These are phyloP conservation scores for Microhierax caerulescens DNA, from an alignment of 2,797 vertebrate genomes.

Conservation along the genomic window DNA sequence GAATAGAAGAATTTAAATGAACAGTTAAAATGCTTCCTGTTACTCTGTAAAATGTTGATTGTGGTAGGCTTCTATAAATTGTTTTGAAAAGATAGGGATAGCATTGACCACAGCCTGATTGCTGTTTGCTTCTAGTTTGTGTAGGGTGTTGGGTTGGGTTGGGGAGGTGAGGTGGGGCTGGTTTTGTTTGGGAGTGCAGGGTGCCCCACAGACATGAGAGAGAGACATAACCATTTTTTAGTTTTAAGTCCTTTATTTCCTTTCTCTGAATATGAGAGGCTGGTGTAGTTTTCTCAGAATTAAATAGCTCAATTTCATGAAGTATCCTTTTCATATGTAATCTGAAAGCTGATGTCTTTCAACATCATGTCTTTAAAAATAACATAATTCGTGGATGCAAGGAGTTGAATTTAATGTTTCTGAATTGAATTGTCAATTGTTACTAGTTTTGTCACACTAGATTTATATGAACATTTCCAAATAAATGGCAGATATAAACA, in stretches of 20 bases:
- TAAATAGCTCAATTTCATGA: background rate
- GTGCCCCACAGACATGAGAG: accelerated
- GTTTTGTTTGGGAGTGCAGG: accelerated
- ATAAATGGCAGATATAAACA: background rate
- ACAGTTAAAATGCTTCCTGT: background rate
- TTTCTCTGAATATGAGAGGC: background rate
- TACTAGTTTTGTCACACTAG: background rate
- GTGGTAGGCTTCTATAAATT: background rate
- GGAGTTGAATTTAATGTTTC: background rate
- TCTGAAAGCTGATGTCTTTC: background rate
- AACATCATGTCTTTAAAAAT: background rate
- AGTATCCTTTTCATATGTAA: background rate
- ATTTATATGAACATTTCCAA: background rate
- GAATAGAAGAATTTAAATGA: background rate
- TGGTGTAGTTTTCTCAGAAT: background rate
- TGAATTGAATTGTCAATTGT: background rate
- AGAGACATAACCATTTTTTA: background rate
- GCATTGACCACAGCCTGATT: background rate
- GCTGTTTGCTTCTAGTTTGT: background rate
- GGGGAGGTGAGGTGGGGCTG: background rate
- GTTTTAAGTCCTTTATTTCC: background rate
- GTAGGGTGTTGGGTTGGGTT: background rate
- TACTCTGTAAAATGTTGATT: background rate
- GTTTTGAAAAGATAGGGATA: background rate
- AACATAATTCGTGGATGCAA: background rate